Evolutionary conservation across 2,888 invertebrate genomes (phyloP), one percentile per base, ranked within the genome.

Genomic region (Ennomos fuscantarius): DNA sequence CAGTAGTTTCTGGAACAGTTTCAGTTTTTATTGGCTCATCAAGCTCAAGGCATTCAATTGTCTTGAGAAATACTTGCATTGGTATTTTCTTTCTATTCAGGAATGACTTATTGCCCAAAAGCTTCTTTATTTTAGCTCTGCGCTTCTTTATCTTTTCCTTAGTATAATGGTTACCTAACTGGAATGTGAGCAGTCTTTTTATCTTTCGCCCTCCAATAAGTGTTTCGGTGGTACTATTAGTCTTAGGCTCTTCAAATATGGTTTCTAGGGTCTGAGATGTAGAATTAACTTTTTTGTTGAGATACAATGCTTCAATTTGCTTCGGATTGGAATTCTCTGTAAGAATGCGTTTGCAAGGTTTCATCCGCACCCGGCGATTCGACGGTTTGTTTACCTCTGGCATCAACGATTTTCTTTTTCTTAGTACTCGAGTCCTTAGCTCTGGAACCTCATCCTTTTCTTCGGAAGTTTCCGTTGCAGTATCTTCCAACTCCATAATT

Each of bases 161-260:
- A 41, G 91, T 91, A 63, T 88, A 90, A 40, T 92, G 88, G 60
- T 85, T 88, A 67, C 90, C 86, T 65, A 85, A 62, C 70, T 90
- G 89, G 78, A 94, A 94, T 76, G 93, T 91, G 57, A 94, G 84
- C 70, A 93, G 84, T 82, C 94, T 89, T 78, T 93, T 94, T 1
- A 94, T 86, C 78, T 93, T 93, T 51, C 92, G 89, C 1, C 87
- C 89, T 41, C 94, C 92, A 69, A 94, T 92, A 6, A 84, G 77
- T n/a, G 82, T 78, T 45, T 86, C 79, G 33, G 86, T 78, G 46
- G 89, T 89, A 63, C 76, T 82, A 59, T 70, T 84, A 60, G 86
- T 82, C 69, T 91, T 93, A n/a, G 93, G 92, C 66, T 94, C 94
- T 81, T 94, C 94, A 72, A 92, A 94, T 72, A 94, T 94, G 1